These are phyloP conservation scores for Homalodisca vitripennis DNA, from an alignment of 1,140 invertebrate genomes.

Conservation along the genomic window DNA sequence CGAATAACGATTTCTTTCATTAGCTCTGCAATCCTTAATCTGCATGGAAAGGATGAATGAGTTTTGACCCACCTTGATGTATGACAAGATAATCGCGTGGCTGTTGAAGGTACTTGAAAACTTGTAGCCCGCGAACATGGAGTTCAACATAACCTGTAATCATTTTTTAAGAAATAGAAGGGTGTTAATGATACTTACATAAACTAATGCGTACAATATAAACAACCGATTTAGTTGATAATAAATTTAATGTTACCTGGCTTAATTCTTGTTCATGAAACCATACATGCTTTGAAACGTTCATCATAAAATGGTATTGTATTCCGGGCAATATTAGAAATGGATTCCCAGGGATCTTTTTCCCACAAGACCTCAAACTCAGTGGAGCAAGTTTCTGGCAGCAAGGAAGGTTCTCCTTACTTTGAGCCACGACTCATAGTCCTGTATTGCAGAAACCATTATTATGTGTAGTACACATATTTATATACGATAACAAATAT, in stretches of 20 bases:
- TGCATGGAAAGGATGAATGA: conserved; percentile 50
- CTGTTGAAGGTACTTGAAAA: no score
- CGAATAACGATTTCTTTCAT: conserved; percentile 53
- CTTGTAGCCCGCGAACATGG: conserved; percentile 57
- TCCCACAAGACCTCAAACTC: conserved; percentile 53
- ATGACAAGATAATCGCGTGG: conserved; percentile 61
- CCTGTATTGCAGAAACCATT: no score
- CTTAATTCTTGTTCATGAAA: conserved; percentile 63
- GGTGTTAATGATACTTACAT: no score
- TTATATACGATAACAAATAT: no score
- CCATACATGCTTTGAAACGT: conserved; percentile 63
- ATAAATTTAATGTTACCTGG: conserved; percentile 53
- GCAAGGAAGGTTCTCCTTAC: no score
- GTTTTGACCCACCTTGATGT: conserved; percentile 58
- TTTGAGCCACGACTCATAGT: conserved; percentile 58
- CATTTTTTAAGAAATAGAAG: neutral
- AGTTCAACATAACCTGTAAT: conserved; percentile 61
- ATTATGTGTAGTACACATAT: conserved; percentile 57
- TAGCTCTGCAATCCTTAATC: conserved; percentile 54
- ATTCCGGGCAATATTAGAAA: conserved; percentile 56
- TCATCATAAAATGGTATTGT: conserved; percentile 59
- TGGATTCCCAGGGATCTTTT: conserved; percentile 63
- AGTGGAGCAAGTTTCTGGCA: conserved; percentile 42
- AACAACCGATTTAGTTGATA: no score
- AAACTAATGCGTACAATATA: no score